A percentile compares a stretch with the other conserved stretches of the same genome.
phyloP scores from a whole-genome alignment of 2,888 invertebrate genomes.

The Philereme vetulata region DNA sequence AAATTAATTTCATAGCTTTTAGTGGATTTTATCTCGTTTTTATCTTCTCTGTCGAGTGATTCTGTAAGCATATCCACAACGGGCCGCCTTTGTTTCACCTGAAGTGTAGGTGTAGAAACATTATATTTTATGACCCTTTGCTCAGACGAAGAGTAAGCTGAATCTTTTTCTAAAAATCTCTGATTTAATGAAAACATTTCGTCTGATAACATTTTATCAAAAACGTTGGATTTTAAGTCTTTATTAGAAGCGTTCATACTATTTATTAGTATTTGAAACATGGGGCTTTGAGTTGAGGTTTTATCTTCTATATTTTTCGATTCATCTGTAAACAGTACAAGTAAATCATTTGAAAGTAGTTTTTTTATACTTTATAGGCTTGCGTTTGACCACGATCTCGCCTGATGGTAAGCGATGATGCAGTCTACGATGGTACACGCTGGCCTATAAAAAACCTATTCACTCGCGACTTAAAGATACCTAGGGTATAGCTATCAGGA shows the following conservation, averaged over 20 bases:
- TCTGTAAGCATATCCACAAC: constrained; percentile 47
- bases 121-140: constrained; percentile 44
- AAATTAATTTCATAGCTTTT: constrained; percentile 20
- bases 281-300: constrained; percentile 36
- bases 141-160: constrained; percentile 39
- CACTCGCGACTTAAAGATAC: too few species aligned
- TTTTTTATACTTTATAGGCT: too few species aligned
- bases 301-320: constrained; percentile 28
- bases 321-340: constrained; percentile 44
- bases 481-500: too few species aligned
- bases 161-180: constrained; percentile 55
- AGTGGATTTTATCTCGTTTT: constrained; percentile 2
- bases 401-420: too few species aligned
- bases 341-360: too few species aligned
- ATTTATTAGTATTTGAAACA: constrained; percentile 45
- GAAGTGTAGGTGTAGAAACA: constrained; percentile 55
- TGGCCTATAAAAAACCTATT: too few species aligned
- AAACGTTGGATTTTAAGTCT: constrained; percentile 61
- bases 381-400: too few species aligned
- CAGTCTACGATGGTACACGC: too few species aligned
- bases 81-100: constrained; percentile 64
- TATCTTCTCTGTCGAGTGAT: constrained; percentile 23
- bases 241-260: constrained; percentile 37
- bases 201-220: constrained; percentile 66
- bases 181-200: constrained; percentile 67